Conservation (phyloP, 2,888 invertebrate genomes). For the Dexiosoma caninum region DNA sequence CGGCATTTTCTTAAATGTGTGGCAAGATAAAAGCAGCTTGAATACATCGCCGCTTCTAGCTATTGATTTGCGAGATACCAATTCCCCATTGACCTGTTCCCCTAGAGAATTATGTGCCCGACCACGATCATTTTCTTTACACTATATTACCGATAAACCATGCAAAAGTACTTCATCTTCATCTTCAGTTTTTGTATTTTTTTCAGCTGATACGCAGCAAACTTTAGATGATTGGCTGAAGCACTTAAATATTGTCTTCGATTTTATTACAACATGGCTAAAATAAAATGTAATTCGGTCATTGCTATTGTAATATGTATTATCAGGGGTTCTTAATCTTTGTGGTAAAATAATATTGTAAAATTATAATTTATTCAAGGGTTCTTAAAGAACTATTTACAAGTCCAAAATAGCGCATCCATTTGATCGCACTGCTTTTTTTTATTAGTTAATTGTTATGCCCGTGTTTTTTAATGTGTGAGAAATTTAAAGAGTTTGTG, state of each 20-base stretch:
- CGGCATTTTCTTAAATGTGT: conserved; percentile 77
- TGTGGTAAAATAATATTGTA: too few relatives aligned
- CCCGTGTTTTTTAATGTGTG: too few relatives aligned
- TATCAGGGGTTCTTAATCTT: too few relatives aligned
- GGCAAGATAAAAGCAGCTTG: conserved; percentile 79
- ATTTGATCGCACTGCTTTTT: too few relatives aligned
- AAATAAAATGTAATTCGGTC: too few relatives aligned
- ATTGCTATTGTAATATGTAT: too few relatives aligned
- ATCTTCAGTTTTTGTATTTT: conserved; percentile 70
- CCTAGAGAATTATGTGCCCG: conserved; percentile 79
- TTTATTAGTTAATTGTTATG: too few relatives aligned
- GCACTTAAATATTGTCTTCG: conserved; percentile 77
- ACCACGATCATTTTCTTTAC: conserved; percentile 77
- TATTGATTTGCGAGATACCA: conserved; percentile 77
- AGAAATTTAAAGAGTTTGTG: too few relatives aligned
- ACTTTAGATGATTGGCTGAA: conserved; percentile 78
- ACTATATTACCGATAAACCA: conserved; percentile 65
- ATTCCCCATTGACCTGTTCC: conserved; percentile 72
- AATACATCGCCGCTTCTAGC: conserved; percentile 72
- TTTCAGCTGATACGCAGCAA: conserved; percentile 78
- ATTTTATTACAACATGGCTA: conserved; percentile 78
- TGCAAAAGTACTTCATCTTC: conserved; percentile 66
- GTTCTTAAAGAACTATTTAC: too few relatives aligned
- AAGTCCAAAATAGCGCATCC: too few relatives aligned
- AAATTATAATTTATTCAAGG: too few relatives aligned